These are phyloP conservation scores for Gibbula magus DNA, from an alignment of 2,888 invertebrate species.

Conservation along the genomic window DNA sequence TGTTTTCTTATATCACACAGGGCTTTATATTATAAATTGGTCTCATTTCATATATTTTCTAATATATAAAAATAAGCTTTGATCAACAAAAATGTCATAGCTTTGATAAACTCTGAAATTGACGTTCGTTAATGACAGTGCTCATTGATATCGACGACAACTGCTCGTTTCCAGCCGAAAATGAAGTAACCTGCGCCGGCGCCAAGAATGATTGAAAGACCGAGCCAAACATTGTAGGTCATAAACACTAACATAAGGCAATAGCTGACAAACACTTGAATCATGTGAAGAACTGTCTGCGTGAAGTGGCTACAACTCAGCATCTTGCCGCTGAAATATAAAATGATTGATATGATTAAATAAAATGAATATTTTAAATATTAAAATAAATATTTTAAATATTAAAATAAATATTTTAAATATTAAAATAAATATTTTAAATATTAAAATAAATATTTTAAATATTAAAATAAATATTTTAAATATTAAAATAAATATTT, in stretches of 20 bases:
- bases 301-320: conserved; percentile 85
- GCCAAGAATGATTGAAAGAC: conserved; percentile 90
- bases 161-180: conserved; percentile 96
- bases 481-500: too few species aligned
- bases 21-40: too few species aligned
- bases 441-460: too few species aligned
- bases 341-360: background rate
- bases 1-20: too few species aligned
- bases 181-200: conserved; percentile 94
- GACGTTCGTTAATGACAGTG: conserved; percentile 85
- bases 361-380: background rate
- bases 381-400: background rate
- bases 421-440: too few species aligned
- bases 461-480: too few species aligned
- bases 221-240: conserved; percentile 97
- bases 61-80: too few species aligned
- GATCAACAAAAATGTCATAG: too few species aligned
- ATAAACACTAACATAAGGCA: conserved; percentile 97
- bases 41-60: too few species aligned
- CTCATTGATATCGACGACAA: conserved; percentile 92
- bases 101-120: too few species aligned
- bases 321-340: conserved; percentile 81
- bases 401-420: too few species aligned
- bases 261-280: conserved; percentile 93
- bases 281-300: conserved; percentile 90